Evolutionary conservation across 2,113 vertebrate species (phyloP), one percentile per base, ranked within the genome.

Genomic region (Anoura caudifer): DNA sequence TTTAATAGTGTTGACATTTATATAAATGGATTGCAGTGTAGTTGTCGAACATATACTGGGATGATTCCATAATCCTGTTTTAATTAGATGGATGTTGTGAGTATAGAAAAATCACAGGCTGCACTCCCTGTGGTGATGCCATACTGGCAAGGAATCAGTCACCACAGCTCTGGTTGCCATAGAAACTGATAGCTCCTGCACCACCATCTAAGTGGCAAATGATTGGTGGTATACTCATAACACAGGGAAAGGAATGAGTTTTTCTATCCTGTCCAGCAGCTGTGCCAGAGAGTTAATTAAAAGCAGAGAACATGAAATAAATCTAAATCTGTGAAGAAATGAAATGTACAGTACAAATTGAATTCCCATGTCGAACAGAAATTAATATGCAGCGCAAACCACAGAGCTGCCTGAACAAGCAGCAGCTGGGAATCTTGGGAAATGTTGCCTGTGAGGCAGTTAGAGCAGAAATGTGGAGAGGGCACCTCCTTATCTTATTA

Each of bases 101-200:
- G 98, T 98, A 98, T 98, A 98, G 98, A 99, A 99, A 99, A 98
- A 98, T 99, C 99, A 99, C 98, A 98, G 98, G 98, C 98, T 98
- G 98, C 63, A 61, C 98, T 99, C 99, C 99, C 99, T 96, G 98
- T 99, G 99, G 99, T 98, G 99, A 99, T 99, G 99, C 99, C 99
- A 99, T 98, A 98, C 98, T 99, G 99, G 99, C 99, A 98, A 99
- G 98, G 99, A 99, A 99, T 99, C 99, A 99, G 99, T 99, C 99
- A 99, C 99, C 98, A 99, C 96, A 95, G 99, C 98, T 98, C 98
- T 97, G 79, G 99, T 99, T 99, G 98, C 99, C 98, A 98, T 98
- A 98, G 99, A 99, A 99, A 99, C 99, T 97, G 98, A 99, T 99
- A 98, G 98, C 98, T 99, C 98, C 98, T 98, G 98, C 98, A 98